Conservation (phyloP, 2,797 vertebrate species). For the Poecile montanus region DNA sequence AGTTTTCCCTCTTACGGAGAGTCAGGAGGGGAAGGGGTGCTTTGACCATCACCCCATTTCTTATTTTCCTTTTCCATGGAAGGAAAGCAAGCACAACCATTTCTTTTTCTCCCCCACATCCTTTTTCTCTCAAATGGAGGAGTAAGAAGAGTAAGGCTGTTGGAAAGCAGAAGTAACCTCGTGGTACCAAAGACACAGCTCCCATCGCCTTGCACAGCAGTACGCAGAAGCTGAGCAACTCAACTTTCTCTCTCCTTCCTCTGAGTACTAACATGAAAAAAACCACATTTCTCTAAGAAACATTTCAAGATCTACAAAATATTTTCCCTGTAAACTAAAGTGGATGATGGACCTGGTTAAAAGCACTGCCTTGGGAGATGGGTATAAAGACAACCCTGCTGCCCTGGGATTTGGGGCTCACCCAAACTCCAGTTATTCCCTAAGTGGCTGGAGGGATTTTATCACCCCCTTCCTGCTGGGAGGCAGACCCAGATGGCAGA, state of each 20-base stretch:
- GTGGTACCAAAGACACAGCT: background rate
- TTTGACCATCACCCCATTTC: background rate
- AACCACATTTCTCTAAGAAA: background rate
- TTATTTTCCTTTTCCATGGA: background rate
- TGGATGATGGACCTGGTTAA: background rate
- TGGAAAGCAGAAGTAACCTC: background rate
- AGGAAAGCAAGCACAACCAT: background rate
- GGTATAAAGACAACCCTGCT: background rate
- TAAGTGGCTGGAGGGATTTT: background rate
- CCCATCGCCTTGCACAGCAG: background rate
- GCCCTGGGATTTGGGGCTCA: background rate
- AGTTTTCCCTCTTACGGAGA: background rate
- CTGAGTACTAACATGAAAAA: background rate
- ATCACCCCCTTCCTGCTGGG: background rate
- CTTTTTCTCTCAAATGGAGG: background rate
- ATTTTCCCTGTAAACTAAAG: background rate
- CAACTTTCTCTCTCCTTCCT: background rate
- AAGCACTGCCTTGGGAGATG: background rate
- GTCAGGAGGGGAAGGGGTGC: background rate
- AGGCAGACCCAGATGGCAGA: background rate
- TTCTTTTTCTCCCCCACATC: background rate
- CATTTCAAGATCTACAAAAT: background rate
- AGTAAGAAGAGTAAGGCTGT: background rate
- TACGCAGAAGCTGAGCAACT: background rate
- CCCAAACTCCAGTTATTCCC: background rate